Base-by-base conservation (phyloP, 2,888 invertebrate genomes). In the Dasypolia templi region DNA sequence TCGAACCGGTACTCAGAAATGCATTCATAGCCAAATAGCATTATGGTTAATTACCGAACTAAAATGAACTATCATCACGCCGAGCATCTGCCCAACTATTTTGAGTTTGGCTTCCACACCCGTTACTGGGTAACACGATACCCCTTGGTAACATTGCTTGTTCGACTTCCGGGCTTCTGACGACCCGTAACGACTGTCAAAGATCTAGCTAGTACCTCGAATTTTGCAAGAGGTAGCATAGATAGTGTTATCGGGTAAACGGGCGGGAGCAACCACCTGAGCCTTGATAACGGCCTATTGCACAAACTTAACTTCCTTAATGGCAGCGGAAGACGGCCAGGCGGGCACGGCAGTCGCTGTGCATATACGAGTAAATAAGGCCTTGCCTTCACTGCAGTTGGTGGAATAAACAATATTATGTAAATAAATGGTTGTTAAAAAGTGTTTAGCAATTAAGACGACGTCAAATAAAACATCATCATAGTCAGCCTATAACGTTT, bases 231-330 rank as follows among this genome's bases (percentile, higher is more conserved):
- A 64, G n/a, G 29, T 12, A 29, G 11, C 29, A 29, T 5, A 56
- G 76, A 82, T 76, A 76, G 32, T 56, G 77, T 66, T 78, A 78
- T 78, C 77, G 51, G 51, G 22, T 44, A 44, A 53, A 7, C 29
- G 11, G 14, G 44, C 55, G 62, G 62, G 77, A 56, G 82, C 82
- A 76, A 76, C 66, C 76, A 81, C 76, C 67, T 81, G 61, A 42
- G 58, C 4, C 22, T 19, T 51, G 77, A 81, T 81, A 66, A 56
- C 49, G 29, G 17, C 22, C 49, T 72, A 44, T 75, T 81, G 63
- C 56, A 51, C 32, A 44, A 63, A 39, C 51, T 26, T 35, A 0
- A 22, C 32, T 81, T 55, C 75, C 65, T 81, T 42, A 29, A 9
- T 14, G 12, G 17, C 7, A 14, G 32, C 39, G 61, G 61, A 55